phyloP scores from a whole-genome alignment of 2,797 vertebrate genomes.

The Silurus lanzhouensis region DNA sequence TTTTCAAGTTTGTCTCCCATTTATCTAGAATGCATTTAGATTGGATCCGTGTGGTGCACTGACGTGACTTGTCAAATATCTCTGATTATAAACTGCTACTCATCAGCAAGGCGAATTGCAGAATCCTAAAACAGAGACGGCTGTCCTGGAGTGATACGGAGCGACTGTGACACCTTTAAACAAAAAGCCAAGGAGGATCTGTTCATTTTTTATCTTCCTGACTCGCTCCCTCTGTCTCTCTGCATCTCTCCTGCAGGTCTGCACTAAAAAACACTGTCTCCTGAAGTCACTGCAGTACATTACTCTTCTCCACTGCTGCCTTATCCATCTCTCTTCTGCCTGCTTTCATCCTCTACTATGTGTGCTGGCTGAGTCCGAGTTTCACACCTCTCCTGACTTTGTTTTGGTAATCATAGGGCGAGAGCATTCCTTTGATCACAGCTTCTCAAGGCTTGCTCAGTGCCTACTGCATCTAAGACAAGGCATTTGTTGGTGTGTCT shows the following conservation, averaged over 20 bases:
- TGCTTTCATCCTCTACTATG: conserved; percentile 41
- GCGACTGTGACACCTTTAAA: conserved; percentile 29
- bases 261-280: conserved; percentile 25
- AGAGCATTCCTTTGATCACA: conserved; percentile 49
- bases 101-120: background rate
- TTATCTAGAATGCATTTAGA: background rate
- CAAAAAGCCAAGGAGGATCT: conserved; percentile 4
- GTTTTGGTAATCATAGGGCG: conserved; percentile 52
- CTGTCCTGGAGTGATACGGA: background rate
- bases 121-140: background rate
- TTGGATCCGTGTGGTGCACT: background rate
- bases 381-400: conserved; percentile 41
- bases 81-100: background rate
- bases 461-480: conserved; percentile 33
- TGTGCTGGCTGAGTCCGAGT: conserved; percentile 17
- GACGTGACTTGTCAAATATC: background rate
- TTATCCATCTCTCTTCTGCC: conserved; percentile 36
- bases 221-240: background rate
- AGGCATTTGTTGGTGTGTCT: conserved; percentile 44
- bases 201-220: conserved; percentile 3
- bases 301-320: conserved; percentile 34
- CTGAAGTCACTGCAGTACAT: conserved; percentile 39
- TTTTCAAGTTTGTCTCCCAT: background rate
- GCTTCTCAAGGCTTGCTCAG: conserved; percentile 23
- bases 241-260: conserved; percentile 1